phyloP scores from a whole-genome alignment of 2,113 vertebrate genomes.

The Pyxicephalus adspersus region DNA sequence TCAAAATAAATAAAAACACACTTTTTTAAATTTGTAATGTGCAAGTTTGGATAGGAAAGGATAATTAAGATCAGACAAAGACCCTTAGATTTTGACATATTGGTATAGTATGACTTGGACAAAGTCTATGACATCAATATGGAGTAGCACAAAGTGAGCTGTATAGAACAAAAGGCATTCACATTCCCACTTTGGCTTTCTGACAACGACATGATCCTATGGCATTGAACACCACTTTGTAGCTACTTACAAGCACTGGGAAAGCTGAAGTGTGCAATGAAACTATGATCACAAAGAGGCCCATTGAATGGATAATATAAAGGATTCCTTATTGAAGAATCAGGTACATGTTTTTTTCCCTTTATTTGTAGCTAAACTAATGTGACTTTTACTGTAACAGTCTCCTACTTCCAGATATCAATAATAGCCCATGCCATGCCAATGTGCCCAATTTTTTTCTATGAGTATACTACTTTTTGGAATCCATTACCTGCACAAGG shows the following conservation, averaged over 20 bases:
- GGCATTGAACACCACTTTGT: conserved; percentile 49
- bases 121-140: conserved; percentile 37
- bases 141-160: conserved; percentile 16
- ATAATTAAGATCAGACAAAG: neutral
- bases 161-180: conserved; percentile 43
- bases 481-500: neutral
- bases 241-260: conserved; percentile 53
- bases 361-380: conserved; percentile 46
- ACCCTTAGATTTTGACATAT: neutral
- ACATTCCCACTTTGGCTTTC: conserved; percentile 42
- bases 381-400: conserved; percentile 39
- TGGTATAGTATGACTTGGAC: conserved; percentile 7
- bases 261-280: conserved; percentile 50
- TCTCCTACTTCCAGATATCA: conserved; percentile 1
- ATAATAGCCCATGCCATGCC: conserved; percentile 11
- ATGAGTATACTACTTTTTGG: neutral
- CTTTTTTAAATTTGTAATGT: neutral
- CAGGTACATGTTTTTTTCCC: conserved; percentile 5
- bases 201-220: conserved; percentile 47
- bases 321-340: conserved; percentile 45
- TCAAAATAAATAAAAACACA: no score
- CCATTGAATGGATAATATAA: conserved; percentile 45
- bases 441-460: neutral
- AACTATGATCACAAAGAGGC: conserved; percentile 41
- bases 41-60: neutral